These are phyloP conservation scores for Microchrysa polita DNA, from an alignment of 2,888 invertebrate genomes.

Conservation along the genomic window DNA sequence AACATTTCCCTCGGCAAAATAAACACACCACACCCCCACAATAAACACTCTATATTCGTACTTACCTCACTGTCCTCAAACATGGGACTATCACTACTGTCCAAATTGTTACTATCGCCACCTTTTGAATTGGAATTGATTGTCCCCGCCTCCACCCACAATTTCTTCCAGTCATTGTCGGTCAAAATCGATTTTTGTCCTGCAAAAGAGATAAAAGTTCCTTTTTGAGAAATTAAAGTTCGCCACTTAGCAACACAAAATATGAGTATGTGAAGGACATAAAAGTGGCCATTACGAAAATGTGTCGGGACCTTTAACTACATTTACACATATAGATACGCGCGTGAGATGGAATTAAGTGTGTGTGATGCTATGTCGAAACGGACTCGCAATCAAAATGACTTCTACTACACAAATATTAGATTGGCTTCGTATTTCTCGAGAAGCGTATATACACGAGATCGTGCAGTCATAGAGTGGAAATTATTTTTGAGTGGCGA, in stretches of 20 bases:
- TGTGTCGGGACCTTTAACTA: background rate
- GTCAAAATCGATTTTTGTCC: constrained; percentile 66
- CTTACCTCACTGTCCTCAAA: constrained; percentile 65
- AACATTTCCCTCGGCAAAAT: constrained; percentile 35
- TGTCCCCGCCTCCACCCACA: constrained; percentile 64
- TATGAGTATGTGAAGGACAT: background rate
- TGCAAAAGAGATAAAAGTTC: constrained; percentile 55
- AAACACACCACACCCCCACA: background rate
- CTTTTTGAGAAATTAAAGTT: constrained; percentile 7
- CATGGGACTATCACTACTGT: constrained; percentile 64
- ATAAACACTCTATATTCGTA: constrained; percentile 45
- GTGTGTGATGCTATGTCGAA: too few species aligned
- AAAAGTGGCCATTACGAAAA: background rate
- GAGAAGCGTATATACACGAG: too few species aligned
- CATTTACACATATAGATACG: too few species aligned
- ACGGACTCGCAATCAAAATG: too few species aligned
- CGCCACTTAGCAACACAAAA: constrained; percentile 1
- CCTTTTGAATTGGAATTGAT: constrained; percentile 63
- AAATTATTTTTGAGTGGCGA: constrained; percentile 25
- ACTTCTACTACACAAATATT: too few species aligned
- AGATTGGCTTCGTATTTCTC: too few species aligned
- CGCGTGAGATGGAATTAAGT: too few species aligned
- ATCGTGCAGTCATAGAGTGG: background rate
- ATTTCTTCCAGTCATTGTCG: constrained; percentile 65
- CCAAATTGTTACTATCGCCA: constrained; percentile 61